Evolutionary conservation across 2,888 invertebrate genomes (phyloP).

Genomic region (Shargacucullia verbasci): DNA sequence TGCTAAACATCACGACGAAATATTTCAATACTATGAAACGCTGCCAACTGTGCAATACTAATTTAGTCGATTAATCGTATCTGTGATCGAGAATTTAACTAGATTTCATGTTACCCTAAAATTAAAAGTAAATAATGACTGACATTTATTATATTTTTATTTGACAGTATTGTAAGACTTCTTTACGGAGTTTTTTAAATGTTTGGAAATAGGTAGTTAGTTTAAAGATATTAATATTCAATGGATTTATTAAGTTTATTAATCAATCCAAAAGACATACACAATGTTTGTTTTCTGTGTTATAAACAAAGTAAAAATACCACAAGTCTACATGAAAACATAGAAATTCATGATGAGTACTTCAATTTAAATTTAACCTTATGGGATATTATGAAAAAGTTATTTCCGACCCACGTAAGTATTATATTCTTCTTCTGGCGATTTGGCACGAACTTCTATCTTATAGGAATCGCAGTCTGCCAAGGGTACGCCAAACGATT

Average conservation of each 20-base stretch:
- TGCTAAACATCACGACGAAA: slow-evolving; percentile 32
- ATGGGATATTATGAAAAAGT: slow-evolving; percentile 58
- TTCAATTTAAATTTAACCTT: slow-evolving; percentile 54
- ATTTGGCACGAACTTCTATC: no score
- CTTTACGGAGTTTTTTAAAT: no score
- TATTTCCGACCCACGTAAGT: slow-evolving; percentile 72
- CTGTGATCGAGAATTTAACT: neutral
- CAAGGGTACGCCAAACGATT: no score
- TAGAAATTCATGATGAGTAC: slow-evolving; percentile 59
- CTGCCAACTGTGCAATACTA: slow-evolving; percentile 24
- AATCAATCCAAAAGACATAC: slow-evolving; percentile 33
- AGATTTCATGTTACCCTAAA: no score
- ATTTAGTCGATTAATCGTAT: slow-evolving; percentile 15
- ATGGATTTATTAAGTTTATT: slow-evolving; percentile 49
- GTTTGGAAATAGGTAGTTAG: no score
- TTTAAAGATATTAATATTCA: neutral
- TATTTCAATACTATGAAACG: slow-evolving; percentile 25
- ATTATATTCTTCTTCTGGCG: no score
- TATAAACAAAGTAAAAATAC: slow-evolving; percentile 57
- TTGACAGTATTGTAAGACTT: no score
- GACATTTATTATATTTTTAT: no score
- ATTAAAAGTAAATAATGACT: no score
- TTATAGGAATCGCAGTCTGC: no score
- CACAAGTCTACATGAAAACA: slow-evolving; percentile 46
- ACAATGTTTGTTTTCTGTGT: slow-evolving; percentile 69